Conservation (phyloP, 2,888 invertebrate species). For the Melieria picta region DNA sequence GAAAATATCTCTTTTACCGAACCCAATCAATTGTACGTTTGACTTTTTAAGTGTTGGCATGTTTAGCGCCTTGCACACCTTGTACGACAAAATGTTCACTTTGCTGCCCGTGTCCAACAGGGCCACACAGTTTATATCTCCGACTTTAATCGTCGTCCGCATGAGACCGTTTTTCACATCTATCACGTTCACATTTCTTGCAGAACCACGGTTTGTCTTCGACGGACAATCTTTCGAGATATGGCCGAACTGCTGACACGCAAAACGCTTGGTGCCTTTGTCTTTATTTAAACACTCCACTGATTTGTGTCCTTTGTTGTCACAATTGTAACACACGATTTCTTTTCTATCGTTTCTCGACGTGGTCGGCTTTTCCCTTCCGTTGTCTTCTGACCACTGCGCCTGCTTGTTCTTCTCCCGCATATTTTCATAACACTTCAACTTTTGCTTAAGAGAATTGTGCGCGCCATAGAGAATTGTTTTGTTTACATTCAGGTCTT, state of each 20-base stretch:
- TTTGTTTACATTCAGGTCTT: constrained; percentile 14
- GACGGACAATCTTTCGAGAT: constrained; percentile 10
- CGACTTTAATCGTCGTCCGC: neutral
- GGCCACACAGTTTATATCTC: neutral
- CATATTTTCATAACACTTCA: constrained; percentile 4
- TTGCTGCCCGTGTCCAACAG: constrained; percentile 21
- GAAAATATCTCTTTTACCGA: constrained; percentile 10
- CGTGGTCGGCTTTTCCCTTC: neutral
- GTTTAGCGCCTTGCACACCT: constrained; percentile 7
- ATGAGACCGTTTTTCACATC: constrained; percentile 3
- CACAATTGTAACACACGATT: constrained; percentile 5
- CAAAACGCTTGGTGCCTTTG: constrained; percentile 5
- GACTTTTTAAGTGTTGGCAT: neutral
- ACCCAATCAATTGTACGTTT: constrained; percentile 6
- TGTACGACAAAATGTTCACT: constrained; percentile 8
- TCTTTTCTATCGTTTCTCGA: neutral
- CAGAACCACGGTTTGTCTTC: neutral
- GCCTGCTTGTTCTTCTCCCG: constrained; percentile 1
- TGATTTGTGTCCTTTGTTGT: constrained; percentile 8
- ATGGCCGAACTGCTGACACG: constrained; percentile 2
- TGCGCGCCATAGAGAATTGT: constrained; percentile 10
- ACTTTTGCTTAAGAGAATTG: constrained; percentile 13
- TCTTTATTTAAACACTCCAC: constrained; percentile 10
- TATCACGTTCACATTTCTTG: constrained; percentile 9
- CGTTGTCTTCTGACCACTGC: neutral